Base-by-base conservation (phyloP, 2,888 invertebrate genomes). In the Lumbricus terrestris region DNA sequence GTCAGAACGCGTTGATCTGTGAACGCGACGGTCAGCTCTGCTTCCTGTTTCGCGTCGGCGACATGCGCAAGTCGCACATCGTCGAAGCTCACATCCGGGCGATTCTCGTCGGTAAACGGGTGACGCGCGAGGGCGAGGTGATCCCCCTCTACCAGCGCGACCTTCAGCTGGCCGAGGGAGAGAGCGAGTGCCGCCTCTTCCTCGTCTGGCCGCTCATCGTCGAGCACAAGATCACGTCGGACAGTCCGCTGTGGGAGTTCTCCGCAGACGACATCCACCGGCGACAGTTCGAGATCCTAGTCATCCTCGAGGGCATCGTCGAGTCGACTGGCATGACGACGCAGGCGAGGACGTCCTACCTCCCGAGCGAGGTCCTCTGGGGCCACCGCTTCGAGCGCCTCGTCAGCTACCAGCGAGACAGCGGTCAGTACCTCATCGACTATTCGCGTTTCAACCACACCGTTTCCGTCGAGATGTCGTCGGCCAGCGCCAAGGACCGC, bases 181-280 rank as follows among this genome's bases (percentile, higher is more conserved):
- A 98, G 95, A 96, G 35, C 35, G 97, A 97, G 37, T 97, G 98
- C 93, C 97, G 98, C 94, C 98, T 98, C 95, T 98, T 99, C 96
- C 97, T 99, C 95, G 98, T 99, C 93, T 99, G 99, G 99, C 99
- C 99, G 18, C 98, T 98, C 93, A 98, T 98, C 69, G 97, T 99
- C 92, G 98, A 98, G 47, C 99, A 99, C 95, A 97, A 97, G 95
- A 99, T 99, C 94, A 97, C 98, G 95, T 97, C 97, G 92, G 96
- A 96, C 92, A 98, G 97, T 91, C 99, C 98, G 0, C 96, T 98
- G 89, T 99, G 97, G 95, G 97, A 97, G 94, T 96, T 98, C 93
- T 97, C 98, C 0, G 98, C 98, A 18, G 97, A 97, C 90, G 98
- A 98, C 94, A 97, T 98, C 96, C 96, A 97, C 90, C 96, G 97